Conservation (phyloP, 2,113 vertebrate genomes). For the Cygnus buccinator region DNA sequence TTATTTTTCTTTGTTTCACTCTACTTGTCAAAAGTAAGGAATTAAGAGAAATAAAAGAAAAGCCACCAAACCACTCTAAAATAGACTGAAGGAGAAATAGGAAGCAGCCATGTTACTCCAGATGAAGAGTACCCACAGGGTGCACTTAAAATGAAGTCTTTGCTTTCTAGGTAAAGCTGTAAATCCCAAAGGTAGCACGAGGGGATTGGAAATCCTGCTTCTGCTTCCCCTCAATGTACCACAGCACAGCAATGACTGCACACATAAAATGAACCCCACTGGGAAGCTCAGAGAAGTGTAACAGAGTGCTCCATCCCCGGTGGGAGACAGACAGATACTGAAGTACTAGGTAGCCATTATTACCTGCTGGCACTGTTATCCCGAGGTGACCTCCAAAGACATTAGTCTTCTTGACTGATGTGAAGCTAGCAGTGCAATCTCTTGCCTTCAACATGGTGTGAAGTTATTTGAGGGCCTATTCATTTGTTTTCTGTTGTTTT, state of each 20-base stretch:
- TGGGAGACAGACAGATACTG: background rate
- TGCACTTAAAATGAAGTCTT: background rate
- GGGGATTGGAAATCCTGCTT: background rate
- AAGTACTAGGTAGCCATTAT: background rate
- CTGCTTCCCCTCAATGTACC: background rate
- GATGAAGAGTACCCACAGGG: background rate
- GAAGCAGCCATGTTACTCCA: background rate
- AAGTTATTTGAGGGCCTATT: background rate
- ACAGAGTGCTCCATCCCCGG: accelerated
- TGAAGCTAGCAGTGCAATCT: background rate
- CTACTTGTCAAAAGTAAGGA: background rate
- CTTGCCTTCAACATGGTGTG: background rate
- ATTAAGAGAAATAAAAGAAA: background rate
- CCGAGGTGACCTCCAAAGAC: background rate
- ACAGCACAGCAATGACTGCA: background rate
- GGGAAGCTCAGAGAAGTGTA: background rate
- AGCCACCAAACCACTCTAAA: background rate
- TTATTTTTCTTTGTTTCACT: background rate
- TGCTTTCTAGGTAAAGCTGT: too few species aligned
- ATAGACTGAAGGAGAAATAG: background rate
- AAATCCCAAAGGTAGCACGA: background rate
- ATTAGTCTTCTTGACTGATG: background rate
- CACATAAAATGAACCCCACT: background rate
- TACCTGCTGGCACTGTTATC: background rate
- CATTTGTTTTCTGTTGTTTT: background rate